Evolutionary conservation across 2,113 vertebrate species (phyloP).

Genomic region (Pachypanchax playfairii): DNA sequence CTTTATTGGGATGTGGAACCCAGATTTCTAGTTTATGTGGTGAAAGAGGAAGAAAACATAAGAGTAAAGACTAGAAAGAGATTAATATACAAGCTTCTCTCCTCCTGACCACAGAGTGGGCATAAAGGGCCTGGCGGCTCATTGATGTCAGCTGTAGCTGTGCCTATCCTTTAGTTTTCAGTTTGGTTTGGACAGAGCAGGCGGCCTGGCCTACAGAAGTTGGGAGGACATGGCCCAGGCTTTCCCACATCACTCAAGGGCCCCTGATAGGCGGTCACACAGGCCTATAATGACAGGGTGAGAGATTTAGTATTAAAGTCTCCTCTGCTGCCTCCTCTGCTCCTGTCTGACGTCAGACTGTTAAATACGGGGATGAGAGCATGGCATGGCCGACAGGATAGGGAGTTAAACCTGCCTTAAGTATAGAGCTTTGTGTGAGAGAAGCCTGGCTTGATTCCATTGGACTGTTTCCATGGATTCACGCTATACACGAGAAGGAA

Average conservation of each 20-base stretch:
- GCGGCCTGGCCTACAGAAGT: constrained; percentile 71
- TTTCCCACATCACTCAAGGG: constrained; percentile 82
- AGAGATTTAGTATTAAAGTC: constrained; percentile 81
- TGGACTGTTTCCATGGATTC: constrained; percentile 56
- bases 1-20: constrained; percentile 53
- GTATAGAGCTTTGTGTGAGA: constrained; percentile 64
- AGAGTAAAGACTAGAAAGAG: constrained; percentile 58
- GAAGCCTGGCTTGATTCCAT: constrained; percentile 44
- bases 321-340: constrained; percentile 71
- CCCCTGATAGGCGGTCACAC: constrained; percentile 80
- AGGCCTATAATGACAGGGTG: constrained; percentile 82
- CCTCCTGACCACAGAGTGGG: constrained; percentile 77
- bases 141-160: constrained; percentile 76
- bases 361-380: constrained; percentile 79
- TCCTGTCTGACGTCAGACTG: constrained; percentile 78
- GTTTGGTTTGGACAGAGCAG: constrained; percentile 78
- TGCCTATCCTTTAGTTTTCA: constrained; percentile 76
- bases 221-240: constrained; percentile 73
- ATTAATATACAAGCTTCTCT: constrained; percentile 76
- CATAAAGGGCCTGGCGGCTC: constrained; percentile 69
- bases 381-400: constrained; percentile 66
- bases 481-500: constrained; percentile 35
- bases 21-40: constrained; percentile 62
- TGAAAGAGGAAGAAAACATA: constrained; percentile 65
- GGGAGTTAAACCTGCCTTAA: constrained; percentile 70